Percentiles rank a stretch among this genome's conserved stretches.
These are phyloP conservation scores for Pristionchus exspectatus DNA, from an alignment of 2,888 invertebrate species.

Conservation along the genomic window DNA sequence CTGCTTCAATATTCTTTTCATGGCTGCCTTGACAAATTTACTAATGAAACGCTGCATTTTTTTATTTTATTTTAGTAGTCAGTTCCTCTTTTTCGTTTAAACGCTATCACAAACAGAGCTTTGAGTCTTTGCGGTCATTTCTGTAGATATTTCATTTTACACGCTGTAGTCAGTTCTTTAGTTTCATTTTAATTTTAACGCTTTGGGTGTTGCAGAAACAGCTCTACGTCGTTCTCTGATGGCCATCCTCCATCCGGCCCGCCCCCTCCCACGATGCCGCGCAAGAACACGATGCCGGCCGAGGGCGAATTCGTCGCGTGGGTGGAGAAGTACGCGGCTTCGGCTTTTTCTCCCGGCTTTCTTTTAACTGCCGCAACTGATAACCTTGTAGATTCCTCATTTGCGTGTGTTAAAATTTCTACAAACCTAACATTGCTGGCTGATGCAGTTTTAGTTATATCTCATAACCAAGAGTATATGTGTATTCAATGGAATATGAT, in stretches of 20 bases:
- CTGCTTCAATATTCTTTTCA: too few species aligned
- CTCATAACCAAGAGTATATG: not conserved
- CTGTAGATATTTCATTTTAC: too few species aligned
- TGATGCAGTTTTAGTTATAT: not conserved
- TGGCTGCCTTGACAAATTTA: too few species aligned
- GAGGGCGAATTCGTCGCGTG: slow-evolving; percentile 64
- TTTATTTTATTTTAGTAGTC: too few species aligned
- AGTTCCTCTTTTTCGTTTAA: not conserved
- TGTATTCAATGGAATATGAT: not conserved
- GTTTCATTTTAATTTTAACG: not conserved
- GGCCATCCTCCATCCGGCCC: not conserved
- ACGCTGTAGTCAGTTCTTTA: not conserved
- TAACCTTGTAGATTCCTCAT: too few species aligned
- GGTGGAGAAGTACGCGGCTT: slow-evolving; percentile 59
- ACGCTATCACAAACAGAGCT: not conserved
- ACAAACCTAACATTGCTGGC: too few species aligned
- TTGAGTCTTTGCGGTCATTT: not conserved
- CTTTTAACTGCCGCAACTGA: not conserved
- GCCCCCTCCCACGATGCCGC: slow-evolving; percentile 6
- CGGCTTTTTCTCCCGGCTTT: not conserved
- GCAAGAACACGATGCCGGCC: slow-evolving; percentile 5
- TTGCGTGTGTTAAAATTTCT: too few species aligned
- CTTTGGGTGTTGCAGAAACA: not conserved
- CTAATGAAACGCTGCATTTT: too few species aligned
- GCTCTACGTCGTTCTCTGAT: slow-evolving; percentile 30